phyloP scores from a whole-genome alignment of 2,888 invertebrate genomes.

The Drosophila hamatofila region DNA sequence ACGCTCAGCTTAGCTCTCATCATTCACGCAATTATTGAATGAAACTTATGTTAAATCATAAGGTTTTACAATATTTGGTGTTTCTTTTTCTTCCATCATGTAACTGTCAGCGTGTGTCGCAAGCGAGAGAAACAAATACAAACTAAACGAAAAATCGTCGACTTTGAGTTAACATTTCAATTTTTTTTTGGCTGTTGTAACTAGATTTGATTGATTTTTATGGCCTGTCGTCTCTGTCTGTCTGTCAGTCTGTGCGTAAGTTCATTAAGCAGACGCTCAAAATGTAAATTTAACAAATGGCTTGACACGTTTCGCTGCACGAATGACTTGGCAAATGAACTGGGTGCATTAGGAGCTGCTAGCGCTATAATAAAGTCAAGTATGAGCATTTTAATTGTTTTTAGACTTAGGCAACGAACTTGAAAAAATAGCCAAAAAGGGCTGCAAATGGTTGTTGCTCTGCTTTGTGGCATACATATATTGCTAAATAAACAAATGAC shows the following conservation, averaged over 20 bases:
- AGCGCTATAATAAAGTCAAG: neutral
- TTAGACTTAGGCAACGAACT: conserved; percentile 32
- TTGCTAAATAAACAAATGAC: neutral
- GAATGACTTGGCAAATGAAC: conserved; percentile 25
- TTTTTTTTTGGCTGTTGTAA: conserved; percentile 38
- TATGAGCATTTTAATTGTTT: neutral
- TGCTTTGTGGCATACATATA: neutral
- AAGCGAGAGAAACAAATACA: conserved; percentile 32
- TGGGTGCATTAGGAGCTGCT: neutral
- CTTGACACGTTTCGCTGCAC: conserved; percentile 62
- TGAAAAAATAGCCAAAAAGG: neutral
- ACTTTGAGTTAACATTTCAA: conserved; percentile 68
- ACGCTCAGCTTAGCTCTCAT: conserved; percentile 13
- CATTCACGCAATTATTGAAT: conserved; percentile 74
- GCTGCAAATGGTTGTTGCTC: neutral
- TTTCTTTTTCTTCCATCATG: conserved; percentile 51
- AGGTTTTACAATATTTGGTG: conserved; percentile 49
- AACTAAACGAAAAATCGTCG: conserved; percentile 44
- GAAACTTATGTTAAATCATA: conserved; percentile 77
- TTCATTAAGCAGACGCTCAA: conserved; percentile 50
- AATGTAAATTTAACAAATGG: conserved; percentile 68
- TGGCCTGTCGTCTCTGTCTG: conserved; percentile 5
- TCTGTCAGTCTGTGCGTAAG: neutral
- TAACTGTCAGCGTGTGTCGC: conserved; percentile 66
- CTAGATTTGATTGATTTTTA: conserved; percentile 70